Percentiles rank a stretch among this genome's conserved stretches.
Evolutionary conservation across 2,113 vertebrate species (phyloP).

Genomic region (Nannobrachium achirus): DNA sequence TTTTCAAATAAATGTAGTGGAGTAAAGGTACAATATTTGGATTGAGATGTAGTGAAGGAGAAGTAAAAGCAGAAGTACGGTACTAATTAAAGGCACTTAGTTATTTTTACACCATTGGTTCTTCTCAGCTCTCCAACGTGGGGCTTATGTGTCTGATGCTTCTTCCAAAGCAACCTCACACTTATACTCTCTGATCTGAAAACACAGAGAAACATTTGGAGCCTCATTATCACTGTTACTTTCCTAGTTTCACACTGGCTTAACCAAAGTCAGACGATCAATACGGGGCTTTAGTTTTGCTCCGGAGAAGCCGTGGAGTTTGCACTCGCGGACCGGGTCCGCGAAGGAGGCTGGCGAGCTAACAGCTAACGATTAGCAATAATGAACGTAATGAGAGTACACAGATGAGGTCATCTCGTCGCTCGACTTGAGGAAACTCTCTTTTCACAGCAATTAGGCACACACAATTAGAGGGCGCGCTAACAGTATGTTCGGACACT

Average conservation of each 20-base stretch:
- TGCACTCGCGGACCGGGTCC: slow-evolving; percentile 38
- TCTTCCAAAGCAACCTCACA: slow-evolving; percentile 21
- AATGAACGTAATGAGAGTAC: slow-evolving; percentile 64
- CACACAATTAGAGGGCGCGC: slow-evolving; percentile 30
- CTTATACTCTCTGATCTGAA: slow-evolving; percentile 15
- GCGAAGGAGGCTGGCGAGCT: slow-evolving; percentile 46
- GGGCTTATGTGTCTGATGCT: slow-evolving; percentile 30
- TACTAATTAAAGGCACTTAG: too few species aligned
- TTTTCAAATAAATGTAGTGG: too few species aligned
- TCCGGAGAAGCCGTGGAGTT: slow-evolving; percentile 33
- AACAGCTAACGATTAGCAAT: slow-evolving; percentile 70
- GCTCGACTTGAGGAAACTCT: slow-evolving; percentile 58
- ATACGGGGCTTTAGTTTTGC: slow-evolving; percentile 43
- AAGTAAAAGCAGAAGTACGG: too few species aligned
- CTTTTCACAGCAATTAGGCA: slow-evolving; percentile 64
- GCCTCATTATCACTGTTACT: slow-evolving; percentile 25
- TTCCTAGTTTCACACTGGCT: slow-evolving; percentile 26
- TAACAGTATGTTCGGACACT: slow-evolving; percentile 18
- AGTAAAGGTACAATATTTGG: too few species aligned
- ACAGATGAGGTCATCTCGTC: slow-evolving; percentile 52
- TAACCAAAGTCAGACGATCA: slow-evolving; percentile 33
- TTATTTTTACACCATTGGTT: too few species aligned
- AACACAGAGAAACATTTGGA: slow-evolving; percentile 19
- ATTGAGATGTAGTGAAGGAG: too few species aligned
- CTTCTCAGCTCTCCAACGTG: slow-evolving; percentile 25